These are phyloP conservation scores for Stomorhina lunata DNA, from an alignment of 2,888 invertebrate species.

Conservation along the genomic window DNA sequence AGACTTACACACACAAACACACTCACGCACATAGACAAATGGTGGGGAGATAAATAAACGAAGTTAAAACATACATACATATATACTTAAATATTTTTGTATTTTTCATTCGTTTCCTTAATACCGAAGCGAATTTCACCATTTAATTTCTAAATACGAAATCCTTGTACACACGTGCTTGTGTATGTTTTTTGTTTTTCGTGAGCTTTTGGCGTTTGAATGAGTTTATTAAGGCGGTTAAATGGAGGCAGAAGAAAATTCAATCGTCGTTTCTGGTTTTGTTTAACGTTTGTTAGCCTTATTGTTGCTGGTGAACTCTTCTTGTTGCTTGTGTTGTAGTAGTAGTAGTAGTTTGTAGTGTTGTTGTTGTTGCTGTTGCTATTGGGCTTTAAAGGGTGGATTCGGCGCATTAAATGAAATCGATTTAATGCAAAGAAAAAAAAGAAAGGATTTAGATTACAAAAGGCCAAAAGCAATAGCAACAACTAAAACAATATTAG, in stretches of 20 bases:
- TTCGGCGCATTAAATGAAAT: constrained; percentile 74
- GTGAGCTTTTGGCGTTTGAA: neutral
- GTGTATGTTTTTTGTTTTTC: too few species aligned
- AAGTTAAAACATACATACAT: constrained; percentile 38
- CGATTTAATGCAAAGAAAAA: constrained; percentile 67
- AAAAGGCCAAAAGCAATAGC: constrained; percentile 56
- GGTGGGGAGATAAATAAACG: constrained; percentile 53
- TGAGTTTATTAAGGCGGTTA: constrained; percentile 53
- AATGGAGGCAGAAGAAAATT: neutral
- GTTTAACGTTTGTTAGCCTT: constrained; percentile 38
- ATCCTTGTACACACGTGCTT: constrained; percentile 13
- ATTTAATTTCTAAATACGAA: constrained; percentile 55
- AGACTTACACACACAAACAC: neutral
- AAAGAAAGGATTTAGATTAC: constrained; percentile 66
- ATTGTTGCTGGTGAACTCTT: constrained; percentile 30
- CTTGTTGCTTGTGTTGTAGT: constrained; percentile 10
- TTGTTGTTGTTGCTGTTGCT: neutral
- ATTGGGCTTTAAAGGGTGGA: constrained; percentile 62
- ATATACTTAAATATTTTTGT: neutral
- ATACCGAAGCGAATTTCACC: constrained; percentile 66
- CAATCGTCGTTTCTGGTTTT: constrained; percentile 27
- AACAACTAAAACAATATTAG: constrained; percentile 59
- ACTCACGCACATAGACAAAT: neutral
- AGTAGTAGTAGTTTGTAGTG: too few species aligned
- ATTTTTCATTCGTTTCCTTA: constrained; percentile 31